Percentiles rank a stretch among this genome's conserved stretches.
Evolutionary conservation across 53 echinoderm and acorn worm genomes (phyloP).

Genomic region (Echinarachnius parma): DNA sequence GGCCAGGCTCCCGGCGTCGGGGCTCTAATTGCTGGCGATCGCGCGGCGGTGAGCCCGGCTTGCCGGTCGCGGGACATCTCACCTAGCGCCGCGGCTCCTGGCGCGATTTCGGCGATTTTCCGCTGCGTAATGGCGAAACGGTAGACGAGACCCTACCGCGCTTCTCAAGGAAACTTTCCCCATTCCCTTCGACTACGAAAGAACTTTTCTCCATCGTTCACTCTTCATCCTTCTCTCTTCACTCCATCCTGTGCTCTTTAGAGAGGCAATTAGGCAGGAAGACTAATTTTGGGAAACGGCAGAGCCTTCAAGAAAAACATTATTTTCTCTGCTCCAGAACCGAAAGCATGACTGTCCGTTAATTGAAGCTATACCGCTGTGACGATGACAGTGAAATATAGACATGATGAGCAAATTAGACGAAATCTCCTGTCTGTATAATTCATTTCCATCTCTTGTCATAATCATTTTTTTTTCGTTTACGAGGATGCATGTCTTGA

Average conservation of each 20-base stretch:
- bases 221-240: neutral
- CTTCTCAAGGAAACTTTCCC: constrained; percentile 30
- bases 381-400: constrained; percentile 32
- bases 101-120: constrained; percentile 22
- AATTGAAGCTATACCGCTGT: constrained; percentile 42
- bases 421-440: too few relatives aligned
- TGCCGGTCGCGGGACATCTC: constrained; percentile 9
- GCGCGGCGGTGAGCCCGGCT: constrained; percentile 38
- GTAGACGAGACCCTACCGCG: constrained; percentile 45
- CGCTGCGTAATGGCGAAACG: constrained; percentile 28
- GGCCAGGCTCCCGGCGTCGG: constrained; percentile 39
- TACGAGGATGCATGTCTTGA: too few relatives aligned
- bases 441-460: too few relatives aligned
- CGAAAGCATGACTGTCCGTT: too few relatives aligned
- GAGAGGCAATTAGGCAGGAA: constrained; percentile 3
- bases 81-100: constrained; percentile 10
- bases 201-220: neutral
- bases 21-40: constrained; percentile 33
- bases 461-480: too few relatives aligned
- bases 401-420: too few relatives aligned
- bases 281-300: too few relatives aligned
- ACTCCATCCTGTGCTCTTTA: neutral
- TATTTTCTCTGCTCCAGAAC: too few relatives aligned
- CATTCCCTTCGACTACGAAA: constrained; percentile 14
- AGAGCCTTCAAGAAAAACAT: too few relatives aligned